Evolutionary conservation across 1,140 invertebrate genomes (phyloP).

Genomic region (Aporrectodea caliginosa): DNA sequence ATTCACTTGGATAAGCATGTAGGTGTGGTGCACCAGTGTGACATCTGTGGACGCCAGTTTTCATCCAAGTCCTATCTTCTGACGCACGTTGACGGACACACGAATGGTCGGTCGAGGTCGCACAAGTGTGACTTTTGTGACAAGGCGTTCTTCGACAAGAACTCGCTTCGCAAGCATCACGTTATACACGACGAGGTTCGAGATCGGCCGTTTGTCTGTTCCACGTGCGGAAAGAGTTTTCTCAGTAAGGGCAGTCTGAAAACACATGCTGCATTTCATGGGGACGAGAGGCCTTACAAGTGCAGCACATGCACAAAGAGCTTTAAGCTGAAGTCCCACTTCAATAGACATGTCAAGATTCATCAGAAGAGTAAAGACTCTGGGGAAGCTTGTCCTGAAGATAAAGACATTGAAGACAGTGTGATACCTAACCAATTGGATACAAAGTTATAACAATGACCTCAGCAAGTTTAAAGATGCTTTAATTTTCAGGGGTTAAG

Average conservation of each 20-base stretch:
- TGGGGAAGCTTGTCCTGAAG: no score
- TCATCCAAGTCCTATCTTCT: conserved; percentile 89
- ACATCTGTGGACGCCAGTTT: conserved; percentile 83
- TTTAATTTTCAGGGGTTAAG: no score
- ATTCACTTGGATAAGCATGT: conserved; percentile 88
- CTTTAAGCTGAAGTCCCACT: conserved; percentile 13
- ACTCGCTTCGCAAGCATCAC: conserved; percentile 48
- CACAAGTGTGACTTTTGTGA: conserved; percentile 97
- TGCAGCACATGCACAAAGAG: conserved; percentile 28
- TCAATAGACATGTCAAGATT: conserved; percentile 24
- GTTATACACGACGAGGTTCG: conserved; percentile 55
- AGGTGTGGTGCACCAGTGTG: conserved; percentile 86
- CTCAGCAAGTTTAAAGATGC: no score
- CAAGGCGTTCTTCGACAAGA: conserved; percentile 81
- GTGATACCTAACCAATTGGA: no score
- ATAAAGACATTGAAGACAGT: neutral
- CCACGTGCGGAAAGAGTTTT: conserved; percentile 88
- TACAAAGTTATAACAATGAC: no score
- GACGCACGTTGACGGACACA: conserved; percentile 63
- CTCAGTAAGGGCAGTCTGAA: conserved; percentile 62
- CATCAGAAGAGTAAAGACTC: conserved; percentile 42
- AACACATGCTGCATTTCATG: conserved; percentile 14
- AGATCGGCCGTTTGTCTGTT: conserved; percentile 92
- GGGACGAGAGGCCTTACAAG: conserved; percentile 15
- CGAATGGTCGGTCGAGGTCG: neutral